Evolutionary conservation across 1,140 invertebrate genomes (phyloP).

Genomic region (Tribolium madens): DNA sequence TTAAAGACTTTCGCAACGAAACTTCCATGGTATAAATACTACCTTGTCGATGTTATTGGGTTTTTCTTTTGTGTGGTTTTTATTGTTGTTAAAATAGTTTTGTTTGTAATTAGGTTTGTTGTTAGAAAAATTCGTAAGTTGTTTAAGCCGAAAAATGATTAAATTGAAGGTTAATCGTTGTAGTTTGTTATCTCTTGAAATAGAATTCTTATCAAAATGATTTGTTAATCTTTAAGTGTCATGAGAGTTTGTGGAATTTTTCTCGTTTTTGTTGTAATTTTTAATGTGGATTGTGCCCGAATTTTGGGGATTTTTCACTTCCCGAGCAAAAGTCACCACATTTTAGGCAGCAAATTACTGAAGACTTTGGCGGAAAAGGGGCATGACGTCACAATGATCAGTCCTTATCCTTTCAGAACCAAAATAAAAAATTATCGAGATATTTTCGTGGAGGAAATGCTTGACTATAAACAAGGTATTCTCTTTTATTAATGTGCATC

Average conservation of each 20-base stretch:
- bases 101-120: neutral
- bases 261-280: neutral
- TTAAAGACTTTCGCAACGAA: constrained; percentile 68
- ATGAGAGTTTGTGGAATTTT: neutral
- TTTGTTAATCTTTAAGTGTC: neutral
- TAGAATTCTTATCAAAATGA: no score
- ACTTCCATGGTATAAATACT: constrained; percentile 72
- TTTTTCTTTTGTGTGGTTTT: neutral
- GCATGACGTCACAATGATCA: constrained; percentile 75
- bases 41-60: constrained; percentile 70
- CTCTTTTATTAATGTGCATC: no score
- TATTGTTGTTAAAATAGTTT: neutral
- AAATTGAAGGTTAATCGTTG: no score
- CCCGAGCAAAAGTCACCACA: constrained; percentile 78
- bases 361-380: constrained; percentile 73
- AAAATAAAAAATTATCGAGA: constrained; percentile 43
- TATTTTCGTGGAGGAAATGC: constrained; percentile 4
- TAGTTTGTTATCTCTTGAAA: no score
- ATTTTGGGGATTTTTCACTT: constrained; percentile 77
- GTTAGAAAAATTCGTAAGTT: neutral
- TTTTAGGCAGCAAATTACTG: constrained; percentile 75
- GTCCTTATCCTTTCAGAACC: constrained; percentile 49
- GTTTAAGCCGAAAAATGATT: neutral
- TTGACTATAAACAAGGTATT: neutral
- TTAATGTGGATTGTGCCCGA: constrained; percentile 22